Conservation (phyloP, 2,113 vertebrate species). For the Todiramphus saurophagus region DNA sequence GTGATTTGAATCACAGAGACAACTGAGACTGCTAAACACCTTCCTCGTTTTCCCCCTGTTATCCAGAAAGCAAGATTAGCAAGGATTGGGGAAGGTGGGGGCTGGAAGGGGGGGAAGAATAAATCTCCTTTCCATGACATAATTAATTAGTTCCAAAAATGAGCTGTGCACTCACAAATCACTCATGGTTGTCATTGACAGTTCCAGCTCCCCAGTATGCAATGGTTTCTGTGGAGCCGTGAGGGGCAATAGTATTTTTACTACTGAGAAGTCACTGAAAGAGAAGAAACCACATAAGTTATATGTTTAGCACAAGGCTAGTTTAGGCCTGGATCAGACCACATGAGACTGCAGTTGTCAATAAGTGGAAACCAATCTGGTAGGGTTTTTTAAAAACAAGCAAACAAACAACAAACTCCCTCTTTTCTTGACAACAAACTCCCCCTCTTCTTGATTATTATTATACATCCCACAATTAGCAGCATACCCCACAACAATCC, state of each 20-base stretch:
- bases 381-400: accelerated
- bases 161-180: background rate
- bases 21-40: constrained; percentile 41
- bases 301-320: background rate
- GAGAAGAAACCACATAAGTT: background rate
- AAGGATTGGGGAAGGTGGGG: constrained; percentile 4
- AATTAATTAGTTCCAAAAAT: constrained; percentile 54
- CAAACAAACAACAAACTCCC: accelerated
- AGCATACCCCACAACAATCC: background rate
- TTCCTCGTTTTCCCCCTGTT: background rate
- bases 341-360: background rate
- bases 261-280: background rate
- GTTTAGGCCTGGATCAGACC: background rate
- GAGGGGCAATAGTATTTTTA: background rate
- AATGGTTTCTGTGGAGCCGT: background rate
- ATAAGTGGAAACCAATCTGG: background rate
- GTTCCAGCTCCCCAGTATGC: background rate
- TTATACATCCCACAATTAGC: background rate
- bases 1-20: constrained; percentile 60
- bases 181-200: background rate
- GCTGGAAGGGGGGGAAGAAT: background rate
- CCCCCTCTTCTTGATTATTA: background rate
- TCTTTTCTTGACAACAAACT: background rate
- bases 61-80: constrained; percentile 69
- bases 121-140: constrained; percentile 48